phyloP scores from a whole-genome alignment of 2,113 vertebrate species.

The Daboia siamensis region DNA sequence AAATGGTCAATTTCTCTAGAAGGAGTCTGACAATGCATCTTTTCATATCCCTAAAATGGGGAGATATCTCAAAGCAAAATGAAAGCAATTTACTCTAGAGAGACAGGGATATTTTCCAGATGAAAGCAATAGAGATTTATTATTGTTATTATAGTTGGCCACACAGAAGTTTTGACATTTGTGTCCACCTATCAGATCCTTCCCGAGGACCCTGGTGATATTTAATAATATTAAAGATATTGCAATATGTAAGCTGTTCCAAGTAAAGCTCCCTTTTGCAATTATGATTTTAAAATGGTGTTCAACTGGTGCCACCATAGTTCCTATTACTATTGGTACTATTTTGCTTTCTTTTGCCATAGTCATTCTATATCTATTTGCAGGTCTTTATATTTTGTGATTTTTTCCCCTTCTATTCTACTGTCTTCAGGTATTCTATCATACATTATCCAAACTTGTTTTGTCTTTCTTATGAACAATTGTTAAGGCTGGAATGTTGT shows the following conservation, averaged over 20 bases:
- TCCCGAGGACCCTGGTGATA: neutral
- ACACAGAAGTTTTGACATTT: neutral
- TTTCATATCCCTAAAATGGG: slow-evolving; percentile 24
- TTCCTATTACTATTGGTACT: neutral
- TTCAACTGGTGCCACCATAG: neutral
- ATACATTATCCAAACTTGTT: neutral
- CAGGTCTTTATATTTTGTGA: neutral
- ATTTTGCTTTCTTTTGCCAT: neutral
- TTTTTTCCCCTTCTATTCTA: neutral
- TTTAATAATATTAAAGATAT: neutral
- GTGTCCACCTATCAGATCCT: neutral
- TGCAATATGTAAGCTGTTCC: neutral
- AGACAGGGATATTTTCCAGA: slow-evolving; percentile 11
- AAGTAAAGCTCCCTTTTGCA: neutral
- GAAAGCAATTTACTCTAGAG: neutral
- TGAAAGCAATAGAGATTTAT: neutral
- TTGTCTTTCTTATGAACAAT: neutral
- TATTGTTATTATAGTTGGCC: neutral
- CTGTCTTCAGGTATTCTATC: neutral
- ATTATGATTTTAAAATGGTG: neutral
- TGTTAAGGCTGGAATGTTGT: neutral
- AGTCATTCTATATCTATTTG: neutral
- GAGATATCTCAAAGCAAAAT: slow-evolving; percentile 14
- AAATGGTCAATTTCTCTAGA: slow-evolving; percentile 11
- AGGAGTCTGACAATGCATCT: neutral